Evolutionary conservation across 1,140 invertebrate species (phyloP).

Genomic region (Neotoxoptera formosana): DNA sequence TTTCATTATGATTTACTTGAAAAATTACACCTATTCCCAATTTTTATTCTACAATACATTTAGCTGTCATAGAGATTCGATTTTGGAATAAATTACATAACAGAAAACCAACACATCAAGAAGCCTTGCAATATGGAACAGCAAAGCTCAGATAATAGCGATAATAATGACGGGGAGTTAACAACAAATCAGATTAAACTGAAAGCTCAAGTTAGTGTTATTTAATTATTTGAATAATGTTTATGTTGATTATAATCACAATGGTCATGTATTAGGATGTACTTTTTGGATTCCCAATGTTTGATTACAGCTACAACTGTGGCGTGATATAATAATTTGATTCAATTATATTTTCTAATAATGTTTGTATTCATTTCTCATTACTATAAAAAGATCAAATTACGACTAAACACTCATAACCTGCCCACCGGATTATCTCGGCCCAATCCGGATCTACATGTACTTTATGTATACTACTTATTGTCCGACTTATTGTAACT

Average conservation of each 20-base stretch:
- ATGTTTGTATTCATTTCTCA: too few species aligned
- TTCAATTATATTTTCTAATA: too few species aligned
- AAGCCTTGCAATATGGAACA: background rate
- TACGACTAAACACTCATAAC: too few species aligned
- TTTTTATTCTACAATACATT: background rate
- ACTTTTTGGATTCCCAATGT: background rate
- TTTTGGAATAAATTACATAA: background rate
- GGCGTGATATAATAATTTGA: too few species aligned
- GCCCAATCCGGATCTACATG: too few species aligned
- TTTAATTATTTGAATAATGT: background rate
- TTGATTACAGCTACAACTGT: too few species aligned
- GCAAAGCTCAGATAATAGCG: background rate
- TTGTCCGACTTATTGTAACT: background rate
- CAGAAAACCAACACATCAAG: background rate
- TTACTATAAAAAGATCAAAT: too few species aligned
- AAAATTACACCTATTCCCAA: background rate
- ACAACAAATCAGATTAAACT: conserved; percentile 20
- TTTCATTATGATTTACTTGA: background rate
- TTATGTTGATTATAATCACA: background rate
- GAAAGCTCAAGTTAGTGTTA: conserved; percentile 35
- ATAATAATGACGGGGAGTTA: background rate
- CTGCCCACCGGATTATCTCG: too few species aligned
- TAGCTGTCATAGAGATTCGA: background rate
- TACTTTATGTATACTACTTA: background rate
- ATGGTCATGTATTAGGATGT: background rate